Base-by-base conservation (phyloP, 2,888 invertebrate species). In the Ennomos erosarius region DNA sequence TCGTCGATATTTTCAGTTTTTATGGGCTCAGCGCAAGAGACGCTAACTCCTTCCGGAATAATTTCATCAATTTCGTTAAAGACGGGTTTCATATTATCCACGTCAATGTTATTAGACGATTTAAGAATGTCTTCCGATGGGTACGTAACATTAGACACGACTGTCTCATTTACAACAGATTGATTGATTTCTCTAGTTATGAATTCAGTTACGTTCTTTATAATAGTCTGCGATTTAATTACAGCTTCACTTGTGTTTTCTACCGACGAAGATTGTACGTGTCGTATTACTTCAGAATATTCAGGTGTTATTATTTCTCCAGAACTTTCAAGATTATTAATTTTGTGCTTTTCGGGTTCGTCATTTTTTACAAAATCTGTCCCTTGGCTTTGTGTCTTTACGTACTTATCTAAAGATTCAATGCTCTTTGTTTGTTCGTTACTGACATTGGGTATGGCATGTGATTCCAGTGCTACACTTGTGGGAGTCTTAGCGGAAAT, bases 401-500 rank as follows among this genome's bases (percentile, higher is more conserved):
- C 10, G 3, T 33, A 43, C 47, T 47, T 10, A 12, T 49, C 46
- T 12, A 13, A 1, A 36, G 26, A 39, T 9, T 38, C 26, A 35
- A 34, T 10, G 6, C 5, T 39, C 10, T 38, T 13, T 37, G 8
- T 45, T 49, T 44, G 45, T 10, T 44, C 33, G 16, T 47, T 47
- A 26, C 10, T 9, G 42, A 16, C 26, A 42, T 34, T 53, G 34
- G 46, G 57, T 11, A 39, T 26, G 16, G 55, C 33, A 60, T 58
- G 49, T 9, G 43, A 33, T 47, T 40, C 37, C 44, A 51, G 50
- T 65, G 69, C 66, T 68, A 71, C 60, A 68, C 65, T 76, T 75
- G 59, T 75, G 79, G 76, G 75, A 79, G 80, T 78, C 74, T 70
- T 73, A 71, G 76, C 71, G 71, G 74, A 76, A 73, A 79, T 76